Evolutionary conservation across 1,140 invertebrate genomes (phyloP).

Genomic region (Aradophagus sp.): DNA sequence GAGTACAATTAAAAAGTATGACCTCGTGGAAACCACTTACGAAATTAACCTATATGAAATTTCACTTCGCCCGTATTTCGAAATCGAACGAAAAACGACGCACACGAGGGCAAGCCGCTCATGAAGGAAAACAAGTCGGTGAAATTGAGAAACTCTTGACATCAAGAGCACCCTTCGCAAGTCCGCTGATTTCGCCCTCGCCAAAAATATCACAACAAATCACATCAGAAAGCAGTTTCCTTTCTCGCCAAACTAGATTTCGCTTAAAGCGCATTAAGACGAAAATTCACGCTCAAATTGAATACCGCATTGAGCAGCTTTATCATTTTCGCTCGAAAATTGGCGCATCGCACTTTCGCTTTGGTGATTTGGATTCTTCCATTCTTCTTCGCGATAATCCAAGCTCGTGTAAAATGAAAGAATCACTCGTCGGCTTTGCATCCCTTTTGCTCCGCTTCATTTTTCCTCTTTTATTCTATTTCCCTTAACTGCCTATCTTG

Average conservation of each 20-base stretch:
- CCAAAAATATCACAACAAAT: slow-evolving; percentile 30
- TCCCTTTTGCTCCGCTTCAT: slow-evolving; percentile 24
- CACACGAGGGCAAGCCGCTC: too few relatives aligned
- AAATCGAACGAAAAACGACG: too few relatives aligned
- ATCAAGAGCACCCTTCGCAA: neutral
- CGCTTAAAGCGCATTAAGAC: slow-evolving; percentile 24
- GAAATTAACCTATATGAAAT: too few relatives aligned
- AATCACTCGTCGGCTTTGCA: slow-evolving; percentile 30
- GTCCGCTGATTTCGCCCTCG: neutral
- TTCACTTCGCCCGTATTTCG: too few relatives aligned
- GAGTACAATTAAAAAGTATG: too few relatives aligned
- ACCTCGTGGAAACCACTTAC: too few relatives aligned
- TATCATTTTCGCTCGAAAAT: slow-evolving; percentile 21
- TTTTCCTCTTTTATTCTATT: slow-evolving; percentile 28
- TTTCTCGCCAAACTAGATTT: slow-evolving; percentile 18
- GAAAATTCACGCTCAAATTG: slow-evolving; percentile 25
- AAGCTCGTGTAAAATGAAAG: slow-evolving; percentile 29
- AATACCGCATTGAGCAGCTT: slow-evolving; percentile 21
- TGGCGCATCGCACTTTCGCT: slow-evolving; percentile 18
- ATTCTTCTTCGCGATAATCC: slow-evolving; percentile 34
- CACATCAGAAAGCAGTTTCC: slow-evolving; percentile 18
- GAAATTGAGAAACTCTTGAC: slow-evolving; percentile 8
- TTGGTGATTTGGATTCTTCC: slow-evolving; percentile 24
- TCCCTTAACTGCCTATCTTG: slow-evolving; percentile 31
- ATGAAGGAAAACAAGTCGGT: neutral